These are phyloP conservation scores for Phyto melanocephala DNA, from an alignment of 2,888 invertebrate species.

Conservation along the genomic window DNA sequence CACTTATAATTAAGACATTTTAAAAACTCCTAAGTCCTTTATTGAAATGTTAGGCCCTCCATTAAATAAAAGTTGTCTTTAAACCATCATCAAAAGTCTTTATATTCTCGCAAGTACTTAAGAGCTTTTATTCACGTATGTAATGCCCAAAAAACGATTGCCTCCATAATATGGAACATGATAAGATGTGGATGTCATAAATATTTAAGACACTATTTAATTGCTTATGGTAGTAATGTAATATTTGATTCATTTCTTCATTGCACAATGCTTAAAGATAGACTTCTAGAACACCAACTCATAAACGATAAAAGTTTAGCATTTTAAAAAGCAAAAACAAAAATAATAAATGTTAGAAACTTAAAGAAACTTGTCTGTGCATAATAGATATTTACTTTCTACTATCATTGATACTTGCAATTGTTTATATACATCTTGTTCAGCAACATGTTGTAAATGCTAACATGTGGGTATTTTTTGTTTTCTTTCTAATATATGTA, in stretches of 20 bases:
- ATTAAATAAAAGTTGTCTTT: neutral
- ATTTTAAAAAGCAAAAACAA: neutral
- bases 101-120: constrained; percentile 28
- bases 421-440: neutral
- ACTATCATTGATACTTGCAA: too few species aligned
- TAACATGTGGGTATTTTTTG: too few species aligned
- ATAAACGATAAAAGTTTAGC: neutral
- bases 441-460: neutral
- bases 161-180: neutral
- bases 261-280: neutral
- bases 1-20: too few species aligned
- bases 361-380: neutral
- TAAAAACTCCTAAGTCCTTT: too few species aligned
- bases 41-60: too few species aligned
- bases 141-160: constrained; percentile 12
- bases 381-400: too few species aligned
- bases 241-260: constrained; percentile 10
- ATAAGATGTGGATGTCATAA: neutral
- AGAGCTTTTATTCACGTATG: neutral
- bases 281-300: neutral
- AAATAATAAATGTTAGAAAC: neutral
- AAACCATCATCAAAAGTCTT: neutral
- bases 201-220: constrained; percentile 14
- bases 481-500: neutral
- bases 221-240: neutral